Evolutionary conservation across 2,888 invertebrate genomes (phyloP), one percentile per base, ranked within the genome.

Genomic region (Tanypteryx hageni): DNA sequence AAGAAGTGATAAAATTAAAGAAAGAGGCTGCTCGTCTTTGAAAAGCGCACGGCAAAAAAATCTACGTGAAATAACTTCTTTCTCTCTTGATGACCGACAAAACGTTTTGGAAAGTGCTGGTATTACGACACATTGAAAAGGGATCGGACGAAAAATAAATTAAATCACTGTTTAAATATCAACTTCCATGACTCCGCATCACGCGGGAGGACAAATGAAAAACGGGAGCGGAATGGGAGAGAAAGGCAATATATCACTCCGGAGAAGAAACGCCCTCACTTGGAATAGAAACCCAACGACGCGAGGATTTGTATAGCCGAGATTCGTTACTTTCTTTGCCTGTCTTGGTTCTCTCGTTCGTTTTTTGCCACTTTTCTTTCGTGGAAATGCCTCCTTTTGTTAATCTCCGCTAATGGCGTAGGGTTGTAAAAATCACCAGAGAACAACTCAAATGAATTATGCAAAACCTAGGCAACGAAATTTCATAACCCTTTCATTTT

Each of bases 161-260:
- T 76, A 76, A 76, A 13, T 22, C 76, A 13, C 76, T 76, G 76
- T 76, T 76, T 76, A 76, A 76, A 76, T 22, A 76, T 76, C 76
- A 27, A 27, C 76, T 76, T 76, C 22, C 76, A 76, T 76, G 76
- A 76, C 76, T 22, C 27, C 27, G 76, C 76, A 76, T 76, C 27
- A 27, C 76, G 22, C 22, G 68, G 68, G 27, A 76, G 27, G 76
- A 27, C 76, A 76, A 76, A 76, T 76, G 76, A 76, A 76, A 76
- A 76, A 76, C 76, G 18, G 76, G 27, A 27, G 27, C 13, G 13
- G 27, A 27, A 27, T n/a, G 68, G 68, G 68, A 22, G 68, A 22
- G 68, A n/a, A n/a, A 68, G 76, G 76, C 27, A 76, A 76, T 76
- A 76, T 76, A 76, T 76, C 76, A 76, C 76, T 68, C 68, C 68